Conservation (phyloP, 53 echinoderm and acorn worm genomes). For the Mesocentrotus franciscanus region DNA sequence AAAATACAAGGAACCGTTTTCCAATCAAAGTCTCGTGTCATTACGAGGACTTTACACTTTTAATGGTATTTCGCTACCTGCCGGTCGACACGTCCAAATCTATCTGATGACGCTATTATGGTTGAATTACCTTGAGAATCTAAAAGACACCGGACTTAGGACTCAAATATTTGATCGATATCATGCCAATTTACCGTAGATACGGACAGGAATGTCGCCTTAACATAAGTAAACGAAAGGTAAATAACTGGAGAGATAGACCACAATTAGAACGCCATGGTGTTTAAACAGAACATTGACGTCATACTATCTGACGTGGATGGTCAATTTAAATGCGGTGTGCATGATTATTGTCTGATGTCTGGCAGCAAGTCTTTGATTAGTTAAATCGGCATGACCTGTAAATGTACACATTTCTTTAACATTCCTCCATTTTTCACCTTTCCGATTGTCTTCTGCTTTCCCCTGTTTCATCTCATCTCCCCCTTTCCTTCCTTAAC, state of each 20-base stretch:
- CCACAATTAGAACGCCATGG: constrained; percentile 24
- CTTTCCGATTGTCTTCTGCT: not conserved
- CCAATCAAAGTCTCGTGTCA: too few relatives aligned
- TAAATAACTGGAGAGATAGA: not conserved
- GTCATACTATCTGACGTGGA: constrained; percentile 28
- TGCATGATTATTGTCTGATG: not conserved
- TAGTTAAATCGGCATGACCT: not conserved
- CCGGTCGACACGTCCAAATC: not conserved
- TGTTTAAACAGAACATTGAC: constrained; percentile 8
- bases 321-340: not conserved
- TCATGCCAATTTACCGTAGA: constrained; percentile 43
- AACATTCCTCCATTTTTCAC: not conserved
- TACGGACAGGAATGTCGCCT: constrained; percentile 45
- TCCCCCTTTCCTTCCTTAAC: not conserved
- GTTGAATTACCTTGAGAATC: constrained; percentile 1
- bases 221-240: constrained; percentile 34
- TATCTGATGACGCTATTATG: constrained; percentile 3
- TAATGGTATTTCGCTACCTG: not conserved
- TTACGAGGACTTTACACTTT: not conserved
- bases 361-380: not conserved
- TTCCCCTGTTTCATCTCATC: not conserved
- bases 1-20: too few relatives aligned
- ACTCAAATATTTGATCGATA: constrained; percentile 39
- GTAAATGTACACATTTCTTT: not conserved
- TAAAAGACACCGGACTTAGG: constrained; percentile 16